Evolutionary conservation across 2,888 invertebrate genomes (phyloP).

Genomic region (Dryocosmus kuriphilus): DNA sequence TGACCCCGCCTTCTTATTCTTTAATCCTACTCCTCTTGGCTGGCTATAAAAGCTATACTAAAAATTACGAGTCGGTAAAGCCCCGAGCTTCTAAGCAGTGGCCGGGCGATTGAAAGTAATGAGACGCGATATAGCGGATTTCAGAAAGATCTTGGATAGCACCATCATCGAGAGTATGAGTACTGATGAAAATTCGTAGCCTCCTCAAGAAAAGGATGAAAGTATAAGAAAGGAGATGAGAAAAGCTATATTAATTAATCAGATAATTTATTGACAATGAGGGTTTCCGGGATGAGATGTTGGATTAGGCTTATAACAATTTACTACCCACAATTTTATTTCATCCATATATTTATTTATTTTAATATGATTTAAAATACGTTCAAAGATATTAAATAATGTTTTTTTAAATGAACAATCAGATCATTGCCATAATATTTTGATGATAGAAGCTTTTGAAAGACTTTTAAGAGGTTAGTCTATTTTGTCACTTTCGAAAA

Average conservation of each 20-base stretch:
- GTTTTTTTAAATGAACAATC: too few relatives aligned
- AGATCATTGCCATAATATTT: too few relatives aligned
- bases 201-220: slow-evolving; percentile 1
- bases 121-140: slow-evolving; percentile 58
- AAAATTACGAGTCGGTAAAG: slow-evolving; percentile 65
- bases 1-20: slow-evolving; percentile 72
- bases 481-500: too few relatives aligned
- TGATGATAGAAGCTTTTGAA: too few relatives aligned
- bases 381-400: too few relatives aligned
- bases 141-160: slow-evolving; percentile 21
- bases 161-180: slow-evolving; percentile 3
- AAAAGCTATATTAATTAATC: neutral
- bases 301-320: neutral
- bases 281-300: neutral
- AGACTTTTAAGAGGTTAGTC: too few relatives aligned
- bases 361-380: too few relatives aligned
- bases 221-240: neutral
- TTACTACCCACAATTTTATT: too few relatives aligned
- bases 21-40: slow-evolving; percentile 70
- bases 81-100: slow-evolving; percentile 50
- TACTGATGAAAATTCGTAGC: neutral
- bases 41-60: slow-evolving; percentile 65
- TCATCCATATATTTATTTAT: too few relatives aligned
- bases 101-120: slow-evolving; percentile 75
- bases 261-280: neutral